phyloP scores from a whole-genome alignment of 1,140 invertebrate genomes.

The Macrostomum lignano region DNA sequence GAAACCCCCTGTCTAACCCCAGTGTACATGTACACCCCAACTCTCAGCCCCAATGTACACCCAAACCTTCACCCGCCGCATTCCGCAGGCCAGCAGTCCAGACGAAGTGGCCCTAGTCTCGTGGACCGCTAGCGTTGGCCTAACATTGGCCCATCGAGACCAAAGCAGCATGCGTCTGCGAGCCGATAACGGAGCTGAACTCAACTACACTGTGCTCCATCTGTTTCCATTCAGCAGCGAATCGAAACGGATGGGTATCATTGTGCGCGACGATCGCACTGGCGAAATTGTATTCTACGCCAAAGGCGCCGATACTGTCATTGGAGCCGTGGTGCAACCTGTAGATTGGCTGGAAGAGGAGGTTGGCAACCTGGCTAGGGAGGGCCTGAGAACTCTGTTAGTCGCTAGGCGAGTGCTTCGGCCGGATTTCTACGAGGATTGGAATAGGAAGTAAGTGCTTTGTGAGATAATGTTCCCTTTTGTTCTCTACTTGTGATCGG shows the following conservation, averaged over 20 bases:
- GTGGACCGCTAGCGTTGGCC: conserved; percentile 40
- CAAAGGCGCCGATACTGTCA: conserved; percentile 88
- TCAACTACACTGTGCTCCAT: conserved; percentile 62
- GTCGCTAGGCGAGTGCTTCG: conserved; percentile 67
- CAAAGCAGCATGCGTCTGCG: conserved; percentile 45
- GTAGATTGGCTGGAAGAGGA: conserved; percentile 84
- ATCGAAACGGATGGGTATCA: conserved; percentile 92
- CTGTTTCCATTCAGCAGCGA: conserved; percentile 95
- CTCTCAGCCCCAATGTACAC: too few relatives aligned
- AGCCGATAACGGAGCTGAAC: conserved; percentile 35
- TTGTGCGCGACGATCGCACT: conserved; percentile 49
- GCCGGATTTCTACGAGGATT: too few relatives aligned
- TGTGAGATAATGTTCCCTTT: too few relatives aligned
- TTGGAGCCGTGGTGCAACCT: conserved; percentile 65
- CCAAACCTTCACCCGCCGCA: conserved; percentile 33
- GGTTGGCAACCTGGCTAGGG: conserved; percentile 64
- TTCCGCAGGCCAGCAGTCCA: conserved; percentile 76
- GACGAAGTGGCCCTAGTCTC: conserved; percentile 71
- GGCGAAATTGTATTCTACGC: conserved; percentile 77
- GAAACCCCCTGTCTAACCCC: too few relatives aligned
- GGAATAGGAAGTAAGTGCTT: too few relatives aligned
- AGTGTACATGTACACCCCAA: too few relatives aligned
- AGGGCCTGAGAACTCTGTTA: conserved; percentile 75
- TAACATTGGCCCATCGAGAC: conserved; percentile 40
- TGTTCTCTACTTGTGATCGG: too few relatives aligned